Evolutionary conservation across 1,140 invertebrate species (phyloP), one percentile per base, ranked within the genome.

Genomic region (Dendrolimus punctatus): DNA sequence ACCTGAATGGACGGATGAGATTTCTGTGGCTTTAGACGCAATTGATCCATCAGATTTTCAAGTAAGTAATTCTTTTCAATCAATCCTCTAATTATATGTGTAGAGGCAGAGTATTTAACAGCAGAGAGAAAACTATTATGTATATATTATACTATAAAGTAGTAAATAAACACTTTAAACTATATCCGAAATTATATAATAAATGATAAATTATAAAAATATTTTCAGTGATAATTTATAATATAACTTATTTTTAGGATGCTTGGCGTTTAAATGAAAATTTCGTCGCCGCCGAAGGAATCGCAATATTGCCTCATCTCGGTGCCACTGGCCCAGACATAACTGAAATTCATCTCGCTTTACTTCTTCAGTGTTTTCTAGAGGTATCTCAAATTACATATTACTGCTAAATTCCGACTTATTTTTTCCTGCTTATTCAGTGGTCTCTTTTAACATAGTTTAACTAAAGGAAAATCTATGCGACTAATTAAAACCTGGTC

Each of bases 1-100:
- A 69, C 96, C 96, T 0, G 92, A 93, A 59, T 98, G 95, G 95
- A 96, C 95, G 3, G 95, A 97, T 68, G 95, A 98, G 76, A 94
- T 97, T 60, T 91, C 92, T 37, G 92, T 95, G 39, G 96, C 97
- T 4, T 77, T 99, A 49, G 91, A 93, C 57, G 95, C 95, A 42
- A 92, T 96, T 42, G 95, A 97, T 90, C 95, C 95, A 1, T 93
- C 94, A 38, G 91, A 92, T 71, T 91, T 91, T 71, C 89, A 90
- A 71, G 87, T 88, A 62, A 68, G 60, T 60, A 10, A 36, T 46
- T 42, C 7, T 52, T 42, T 40, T 56, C 23, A 3, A 23, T 23
- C 3, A 2, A 3, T 23, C 3, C 3, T 23, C 3, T 23, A 23
- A 23, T 23, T 23, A 2, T 23, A 23, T 23, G 23, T 23, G 23